Evolutionary conservation across 2,113 vertebrate genomes (phyloP), one percentile per base, ranked within the genome.

Genomic region (Nettapus auritus): DNA sequence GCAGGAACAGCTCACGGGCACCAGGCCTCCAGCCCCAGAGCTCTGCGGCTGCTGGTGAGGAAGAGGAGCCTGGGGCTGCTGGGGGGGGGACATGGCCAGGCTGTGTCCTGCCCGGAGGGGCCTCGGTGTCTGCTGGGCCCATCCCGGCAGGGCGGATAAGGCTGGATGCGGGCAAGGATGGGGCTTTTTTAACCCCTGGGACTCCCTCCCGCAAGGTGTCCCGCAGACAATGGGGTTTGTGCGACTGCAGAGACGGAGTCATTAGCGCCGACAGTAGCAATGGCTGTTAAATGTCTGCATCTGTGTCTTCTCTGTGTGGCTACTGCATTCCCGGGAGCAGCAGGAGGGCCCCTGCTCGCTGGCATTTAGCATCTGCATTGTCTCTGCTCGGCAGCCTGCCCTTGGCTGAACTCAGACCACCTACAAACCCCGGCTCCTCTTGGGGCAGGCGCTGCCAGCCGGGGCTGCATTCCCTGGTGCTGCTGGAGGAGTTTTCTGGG

Each of bases 351-450:
- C 57, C 70, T 94, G 70, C 89, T 91, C 12, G 1, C 88, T 95
- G 95, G 48, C 93, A 57, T 91, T 94, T 85, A 79, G 89, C 85
- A 69, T 93, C 93, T 91, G 90, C 92, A 57, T 89, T 95, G 96
- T 86, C 82, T 91, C 62, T 42, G 75, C 62, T 76, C 63, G 1
- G 62, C 93, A 91, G 88, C 63, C 85, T 91, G 78, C 82, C 90
- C 90, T 85, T 0, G 1, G 16, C 75, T 95, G 70, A 94, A 70
- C 92, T 62, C 36, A 0, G 90, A 89, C 85, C 92, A 95, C 92
- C 93, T 94, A 44, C 79, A 22, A 25, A 42, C 57, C 48, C 70
- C 4, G 0, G 62, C 75, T 88, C 44, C 53, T 85, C 71, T 29
- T 0, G 23, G 91, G 74, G 15, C 57, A 69, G 82, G 88, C 28